Conservation (phyloP, 2,113 vertebrate genomes). For the Lethenteron camtschaticum region DNA sequence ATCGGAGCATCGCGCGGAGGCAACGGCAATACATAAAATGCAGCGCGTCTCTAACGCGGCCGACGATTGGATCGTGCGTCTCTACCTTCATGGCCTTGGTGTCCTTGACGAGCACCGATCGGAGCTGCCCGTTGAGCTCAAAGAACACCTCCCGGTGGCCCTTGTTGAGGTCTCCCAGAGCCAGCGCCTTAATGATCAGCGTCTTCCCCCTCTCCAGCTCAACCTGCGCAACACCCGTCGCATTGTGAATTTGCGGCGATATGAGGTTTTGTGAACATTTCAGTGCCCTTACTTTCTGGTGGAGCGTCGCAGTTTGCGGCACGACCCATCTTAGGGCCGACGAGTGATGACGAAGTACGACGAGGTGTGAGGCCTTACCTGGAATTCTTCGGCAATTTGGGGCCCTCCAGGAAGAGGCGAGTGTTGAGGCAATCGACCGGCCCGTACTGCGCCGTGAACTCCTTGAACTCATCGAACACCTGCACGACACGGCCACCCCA, state of each 20-base stretch:
- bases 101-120: conserved; percentile 66
- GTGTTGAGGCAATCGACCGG: conserved; percentile 62
- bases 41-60: too few relatives aligned
- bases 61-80: too few relatives aligned
- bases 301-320: too few relatives aligned
- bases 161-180: conserved; percentile 57
- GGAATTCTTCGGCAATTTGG: conserved; percentile 66
- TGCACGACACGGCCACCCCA: too few relatives aligned
- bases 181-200: conserved; percentile 68
- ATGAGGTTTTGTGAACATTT: too few relatives aligned
- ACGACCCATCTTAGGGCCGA: too few relatives aligned
- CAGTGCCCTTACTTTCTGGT: too few relatives aligned
- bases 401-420: conserved; percentile 67
- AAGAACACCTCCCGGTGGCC: conserved; percentile 83
- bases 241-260: too few relatives aligned
- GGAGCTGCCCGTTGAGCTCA: conserved; percentile 64
- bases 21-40: too few relatives aligned
- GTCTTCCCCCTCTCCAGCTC: conserved; percentile 71
- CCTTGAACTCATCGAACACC: conserved; percentile 58
- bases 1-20: too few relatives aligned
- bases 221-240: conserved; percentile 25
- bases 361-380: conserved; percentile 24
- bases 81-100: conserved; percentile 60
- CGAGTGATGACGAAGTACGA: too few relatives aligned
- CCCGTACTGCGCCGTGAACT: conserved; percentile 43